Evolutionary conservation across 2,113 vertebrate species (phyloP).

Genomic region (Cryptotis parvus): DNA sequence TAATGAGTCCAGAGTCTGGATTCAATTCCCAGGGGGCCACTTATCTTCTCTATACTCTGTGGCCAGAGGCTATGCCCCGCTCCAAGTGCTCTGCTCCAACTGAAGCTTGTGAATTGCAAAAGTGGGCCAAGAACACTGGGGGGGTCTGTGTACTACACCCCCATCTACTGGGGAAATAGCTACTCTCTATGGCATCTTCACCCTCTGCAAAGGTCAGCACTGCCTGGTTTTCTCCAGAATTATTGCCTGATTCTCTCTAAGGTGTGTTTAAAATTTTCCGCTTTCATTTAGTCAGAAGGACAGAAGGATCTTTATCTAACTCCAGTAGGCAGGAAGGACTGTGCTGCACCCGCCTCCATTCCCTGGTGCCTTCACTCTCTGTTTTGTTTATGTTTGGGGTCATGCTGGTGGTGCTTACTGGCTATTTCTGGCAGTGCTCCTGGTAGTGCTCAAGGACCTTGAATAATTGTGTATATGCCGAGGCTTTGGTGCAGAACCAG

Average conservation of each 20-base stretch:
- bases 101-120: too few species aligned
- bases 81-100: not conserved
- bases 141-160: rapidly evolving
- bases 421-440: not conserved
- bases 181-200: rapidly evolving
- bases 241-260: not conserved
- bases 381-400: not conserved
- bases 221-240: not conserved
- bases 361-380: not conserved
- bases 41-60: not conserved
- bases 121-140: not conserved
- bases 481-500: too few species aligned
- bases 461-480: too few species aligned
- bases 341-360: rapidly evolving
- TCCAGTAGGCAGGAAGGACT: not conserved
- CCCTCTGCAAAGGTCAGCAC: not conserved
- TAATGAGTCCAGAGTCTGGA: conserved; percentile 42
- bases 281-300: not conserved
- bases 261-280: not conserved
- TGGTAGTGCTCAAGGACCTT: too few species aligned
- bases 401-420: not conserved
- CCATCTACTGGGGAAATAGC: not conserved
- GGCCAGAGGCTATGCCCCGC: rapidly evolving
- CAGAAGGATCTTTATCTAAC: not conserved
- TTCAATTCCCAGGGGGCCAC: not conserved